Evolutionary conservation across 2,113 vertebrate genomes (phyloP).

Genomic region (Pardalotus punctatus): DNA sequence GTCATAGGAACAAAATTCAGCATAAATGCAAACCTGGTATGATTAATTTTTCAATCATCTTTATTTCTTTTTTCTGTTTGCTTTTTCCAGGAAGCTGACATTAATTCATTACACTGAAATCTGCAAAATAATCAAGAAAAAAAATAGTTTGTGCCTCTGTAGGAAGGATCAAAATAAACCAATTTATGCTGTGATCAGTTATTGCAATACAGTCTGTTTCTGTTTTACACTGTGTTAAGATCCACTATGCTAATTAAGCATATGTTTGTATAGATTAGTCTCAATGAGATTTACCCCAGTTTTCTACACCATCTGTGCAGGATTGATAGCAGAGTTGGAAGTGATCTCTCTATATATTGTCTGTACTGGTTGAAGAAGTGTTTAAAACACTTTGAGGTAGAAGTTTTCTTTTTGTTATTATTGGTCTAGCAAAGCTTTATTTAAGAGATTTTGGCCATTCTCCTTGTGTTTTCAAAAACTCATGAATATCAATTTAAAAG

Average conservation of each 20-base stretch:
- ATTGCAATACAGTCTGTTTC: slow-evolving; percentile 64
- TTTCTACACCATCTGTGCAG: slow-evolving; percentile 64
- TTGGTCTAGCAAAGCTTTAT: not conserved
- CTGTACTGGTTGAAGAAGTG: slow-evolving; percentile 9
- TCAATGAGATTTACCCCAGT: slow-evolving; percentile 56
- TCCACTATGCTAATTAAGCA: slow-evolving; percentile 68
- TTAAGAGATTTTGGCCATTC: not conserved
- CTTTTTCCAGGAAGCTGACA: not conserved
- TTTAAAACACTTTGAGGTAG: not conserved
- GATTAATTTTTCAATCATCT: not conserved
- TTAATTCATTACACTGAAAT: slow-evolving; percentile 7
- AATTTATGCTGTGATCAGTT: slow-evolving; percentile 59
- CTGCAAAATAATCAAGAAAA: not conserved
- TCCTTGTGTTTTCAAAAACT: not conserved
- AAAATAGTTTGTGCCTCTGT: not conserved
- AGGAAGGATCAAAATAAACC: slow-evolving; percentile 64
- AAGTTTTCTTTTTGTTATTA: not conserved
- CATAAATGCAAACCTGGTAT: not conserved
- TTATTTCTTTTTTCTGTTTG: not conserved
- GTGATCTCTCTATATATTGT: not conserved
- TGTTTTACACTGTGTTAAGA: slow-evolving; percentile 54
- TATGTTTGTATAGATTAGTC: slow-evolving; percentile 65
- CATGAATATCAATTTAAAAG: not conserved
- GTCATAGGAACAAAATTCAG: not conserved
- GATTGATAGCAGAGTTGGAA: not conserved